Conservation (phyloP, 2,888 invertebrate genomes). For the Pedicia rivosa region DNA sequence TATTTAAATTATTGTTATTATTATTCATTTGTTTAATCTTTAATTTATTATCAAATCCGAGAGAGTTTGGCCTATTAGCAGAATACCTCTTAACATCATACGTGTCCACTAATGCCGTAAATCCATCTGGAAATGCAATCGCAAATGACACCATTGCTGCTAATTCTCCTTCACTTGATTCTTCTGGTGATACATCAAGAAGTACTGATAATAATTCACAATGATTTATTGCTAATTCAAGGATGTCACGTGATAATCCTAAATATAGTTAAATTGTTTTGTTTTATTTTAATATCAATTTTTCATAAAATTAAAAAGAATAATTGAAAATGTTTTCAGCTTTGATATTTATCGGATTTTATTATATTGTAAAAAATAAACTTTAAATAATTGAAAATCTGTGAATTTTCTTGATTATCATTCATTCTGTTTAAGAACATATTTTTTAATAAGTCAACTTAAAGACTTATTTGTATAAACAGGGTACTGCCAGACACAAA, state of each 20-base stretch:
- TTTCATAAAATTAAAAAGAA: too few species aligned
- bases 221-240: slow-evolving; percentile 51
- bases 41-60: slow-evolving; percentile 6
- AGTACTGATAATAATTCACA: slow-evolving; percentile 51
- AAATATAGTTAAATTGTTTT: slow-evolving; percentile 9
- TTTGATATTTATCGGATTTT: too few species aligned
- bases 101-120: slow-evolving; percentile 94
- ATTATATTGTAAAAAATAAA: too few species aligned
- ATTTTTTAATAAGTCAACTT: too few species aligned
- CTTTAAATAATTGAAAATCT: too few species aligned
- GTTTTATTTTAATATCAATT: slow-evolving; percentile 2
- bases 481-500: too few species aligned
- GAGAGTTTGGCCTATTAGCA: slow-evolving; percentile 29
- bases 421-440: too few species aligned
- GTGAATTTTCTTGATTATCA: too few species aligned
- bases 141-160: slow-evolving; percentile 90
- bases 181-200: slow-evolving; percentile 60
- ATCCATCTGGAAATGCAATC: slow-evolving; percentile 87
- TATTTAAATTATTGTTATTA: slow-evolving; percentile 3
- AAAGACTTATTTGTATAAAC: too few species aligned
- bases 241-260: slow-evolving; percentile 44
- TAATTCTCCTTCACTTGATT: slow-evolving; percentile 88
- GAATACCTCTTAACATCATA: slow-evolving; percentile 96
- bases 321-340: too few species aligned
- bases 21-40: too few species aligned